A percentile compares a stretch with the other conserved stretches of the same genome.
Evolutionary conservation across 2,113 vertebrate species (phyloP).

Genomic region (Brevimyrus niger): DNA sequence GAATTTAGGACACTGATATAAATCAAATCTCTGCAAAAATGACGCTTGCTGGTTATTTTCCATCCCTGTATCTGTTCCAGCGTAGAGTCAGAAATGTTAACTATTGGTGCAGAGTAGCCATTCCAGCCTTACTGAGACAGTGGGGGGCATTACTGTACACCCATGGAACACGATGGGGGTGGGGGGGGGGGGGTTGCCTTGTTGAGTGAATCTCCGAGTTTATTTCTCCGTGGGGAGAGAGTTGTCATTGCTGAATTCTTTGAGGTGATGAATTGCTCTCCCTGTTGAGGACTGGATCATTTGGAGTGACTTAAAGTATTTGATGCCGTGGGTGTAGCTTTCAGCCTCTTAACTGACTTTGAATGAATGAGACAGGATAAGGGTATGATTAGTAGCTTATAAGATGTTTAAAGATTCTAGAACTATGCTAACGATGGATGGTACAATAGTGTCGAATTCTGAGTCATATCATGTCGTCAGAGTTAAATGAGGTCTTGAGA

Average conservation of each 20-base stretch:
- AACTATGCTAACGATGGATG: background rate
- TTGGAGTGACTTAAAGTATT: constrained; percentile 7
- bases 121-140: background rate
- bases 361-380: background rate
- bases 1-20: background rate
- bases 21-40: background rate
- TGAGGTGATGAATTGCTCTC: constrained; percentile 53
- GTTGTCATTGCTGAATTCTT: constrained; percentile 63
- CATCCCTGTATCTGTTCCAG: background rate
- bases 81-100: background rate
- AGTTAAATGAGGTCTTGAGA: background rate
- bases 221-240: constrained; percentile 51
- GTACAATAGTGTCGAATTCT: background rate
- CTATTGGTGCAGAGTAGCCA: background rate
- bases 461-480: background rate
- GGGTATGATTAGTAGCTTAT: background rate
- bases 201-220: constrained; percentile 48
- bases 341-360: background rate
- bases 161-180: constrained; percentile 15
- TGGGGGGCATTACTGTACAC: background rate
- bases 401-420: background rate
- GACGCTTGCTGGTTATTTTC: background rate
- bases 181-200: constrained; percentile 43
- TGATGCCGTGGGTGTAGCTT: background rate
- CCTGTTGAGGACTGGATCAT: constrained; percentile 16